Percentiles rank a stretch among this genome's conserved stretches.
These are phyloP conservation scores for Spilarctia lutea DNA, from an alignment of 2,888 invertebrate species.

Conservation along the genomic window DNA sequence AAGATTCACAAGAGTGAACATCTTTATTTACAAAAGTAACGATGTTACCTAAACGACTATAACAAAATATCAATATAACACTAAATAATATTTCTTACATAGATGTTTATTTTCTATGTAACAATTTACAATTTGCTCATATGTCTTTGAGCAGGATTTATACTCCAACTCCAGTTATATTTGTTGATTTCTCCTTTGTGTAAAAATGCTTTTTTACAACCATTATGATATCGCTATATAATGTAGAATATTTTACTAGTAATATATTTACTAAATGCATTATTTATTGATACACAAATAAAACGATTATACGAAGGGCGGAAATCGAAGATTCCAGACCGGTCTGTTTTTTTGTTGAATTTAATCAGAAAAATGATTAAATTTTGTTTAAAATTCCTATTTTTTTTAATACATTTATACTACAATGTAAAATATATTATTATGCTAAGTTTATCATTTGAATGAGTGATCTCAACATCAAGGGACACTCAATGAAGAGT, in stretches of 20 bases:
- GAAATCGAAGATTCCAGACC: background rate
- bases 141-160: background rate
- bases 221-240: too few relatives aligned
- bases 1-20: slow-evolving; percentile 38
- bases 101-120: slow-evolving; percentile 3
- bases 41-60: background rate
- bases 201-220: too few relatives aligned
- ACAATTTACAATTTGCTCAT: background rate
- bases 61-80: slow-evolving; percentile 16
- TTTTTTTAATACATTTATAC: background rate
- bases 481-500: background rate
- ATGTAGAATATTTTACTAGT: background rate
- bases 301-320: background rate
- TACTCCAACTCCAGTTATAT: background rate
- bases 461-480: background rate
- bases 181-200: background rate
- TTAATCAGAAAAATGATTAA: background rate
- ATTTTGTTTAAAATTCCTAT: background rate
- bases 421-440: background rate
- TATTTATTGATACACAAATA: background rate
- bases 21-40: slow-evolving; percentile 21
- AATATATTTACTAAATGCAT: background rate
- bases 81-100: slow-evolving; percentile 19
- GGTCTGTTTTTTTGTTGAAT: background rate
- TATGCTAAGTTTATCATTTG: background rate